Evolutionary conservation across 1,140 invertebrate species (phyloP), one percentile per base, ranked within the genome.

Genomic region (Zaprionus africanus): DNA sequence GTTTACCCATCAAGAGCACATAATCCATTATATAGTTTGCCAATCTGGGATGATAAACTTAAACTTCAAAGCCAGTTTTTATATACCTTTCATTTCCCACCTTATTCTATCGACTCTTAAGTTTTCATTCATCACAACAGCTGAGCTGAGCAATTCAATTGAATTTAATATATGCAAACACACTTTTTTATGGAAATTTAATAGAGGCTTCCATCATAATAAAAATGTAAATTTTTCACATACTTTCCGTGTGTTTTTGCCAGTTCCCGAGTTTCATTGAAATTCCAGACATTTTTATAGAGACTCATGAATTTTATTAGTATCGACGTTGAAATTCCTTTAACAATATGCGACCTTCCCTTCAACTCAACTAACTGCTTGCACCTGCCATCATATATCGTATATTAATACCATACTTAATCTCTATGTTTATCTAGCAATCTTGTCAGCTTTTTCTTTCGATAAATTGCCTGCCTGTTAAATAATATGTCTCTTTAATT

Each of bases 401-500:
- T 1, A 22, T 22, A 22, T 11, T 2, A 4, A 17, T 22, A 34
- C 31, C 31, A 34, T 13, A 56, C 17, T 31, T 24, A 4, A 62
- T 41, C 28, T 62, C 13, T 41, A 11, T 28, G 43, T 24, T 51
- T 41, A 61, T 73, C 43, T 46, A 34, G 53, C 15, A 51, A 56
- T 46, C 22, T 28, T 56, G 4, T 11, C 59, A 51, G 49, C 66
- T 63, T 75, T 75, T 75, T 46, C 59, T 59, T 75, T 49, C 19
- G 46, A 41, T 69, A 58, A 71, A 81, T 81, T 73, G 62, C 38
- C 51, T 38, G 74, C n/a, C 75, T 58, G 82, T 85, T 78, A 78
- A 85, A 78, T 85, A 81, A 85, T 84, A 77, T 84, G 74, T 81
- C 66, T 84, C 51, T 76, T 81, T 76, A 85, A 86, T 81, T 78